Evolutionary conservation across 2,888 invertebrate species (phyloP).

Genomic region (Elysia crispata): DNA sequence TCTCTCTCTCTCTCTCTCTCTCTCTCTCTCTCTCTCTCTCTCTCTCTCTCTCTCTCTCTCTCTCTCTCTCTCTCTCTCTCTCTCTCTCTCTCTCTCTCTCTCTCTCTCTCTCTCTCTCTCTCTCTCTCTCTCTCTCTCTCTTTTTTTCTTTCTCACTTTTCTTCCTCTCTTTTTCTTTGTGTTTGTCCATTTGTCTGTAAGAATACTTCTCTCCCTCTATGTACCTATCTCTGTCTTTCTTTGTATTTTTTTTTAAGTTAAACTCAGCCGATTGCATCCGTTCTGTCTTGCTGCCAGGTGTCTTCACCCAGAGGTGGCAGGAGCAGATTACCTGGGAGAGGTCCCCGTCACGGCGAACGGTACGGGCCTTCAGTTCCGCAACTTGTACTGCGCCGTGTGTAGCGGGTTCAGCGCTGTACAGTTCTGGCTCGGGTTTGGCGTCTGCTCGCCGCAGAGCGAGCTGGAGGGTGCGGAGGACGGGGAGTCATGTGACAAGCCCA

Average conservation of each 20-base stretch:
- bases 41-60: slow-evolving; percentile 21
- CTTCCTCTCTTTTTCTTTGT: background rate
- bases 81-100: background rate
- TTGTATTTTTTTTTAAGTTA: background rate
- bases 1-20: background rate
- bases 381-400: slow-evolving; percentile 37
- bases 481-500: background rate
- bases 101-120: background rate
- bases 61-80: background rate
- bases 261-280: too few species aligned
- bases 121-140: background rate
- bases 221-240: background rate
- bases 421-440: slow-evolving; percentile 10
- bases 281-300: background rate
- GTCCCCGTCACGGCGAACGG: slow-evolving; percentile 15
- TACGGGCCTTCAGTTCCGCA: slow-evolving; percentile 6
- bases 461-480: background rate
- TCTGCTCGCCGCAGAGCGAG: background rate
- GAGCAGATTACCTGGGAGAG: background rate
- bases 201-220: background rate
- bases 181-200: too few species aligned
- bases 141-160: background rate
- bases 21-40: slow-evolving; percentile 12
- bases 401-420: background rate
- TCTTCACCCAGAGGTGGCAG: background rate